These are phyloP conservation scores for Psammodynastes pulverulentus DNA, from an alignment of 2,113 vertebrate species.

Conservation along the genomic window DNA sequence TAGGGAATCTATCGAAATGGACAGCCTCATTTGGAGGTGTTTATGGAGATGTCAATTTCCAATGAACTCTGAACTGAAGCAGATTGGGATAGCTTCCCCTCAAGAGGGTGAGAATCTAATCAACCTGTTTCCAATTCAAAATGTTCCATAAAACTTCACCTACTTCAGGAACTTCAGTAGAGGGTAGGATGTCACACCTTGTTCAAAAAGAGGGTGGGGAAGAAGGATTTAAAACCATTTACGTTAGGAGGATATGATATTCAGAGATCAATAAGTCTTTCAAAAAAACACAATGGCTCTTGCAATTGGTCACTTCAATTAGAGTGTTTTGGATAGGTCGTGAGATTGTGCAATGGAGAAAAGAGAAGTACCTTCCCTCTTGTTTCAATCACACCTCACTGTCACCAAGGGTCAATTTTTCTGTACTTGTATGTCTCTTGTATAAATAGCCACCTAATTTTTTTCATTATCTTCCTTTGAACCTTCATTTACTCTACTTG, in stretches of 20 bases:
- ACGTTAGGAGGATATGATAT: neutral
- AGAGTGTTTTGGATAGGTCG: neutral
- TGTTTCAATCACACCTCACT: neutral
- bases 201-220: neutral
- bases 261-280: neutral
- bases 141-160: neutral
- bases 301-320: neutral
- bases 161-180: neutral
- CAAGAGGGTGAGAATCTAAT: neutral
- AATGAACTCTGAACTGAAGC: neutral
- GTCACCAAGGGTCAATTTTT: neutral
- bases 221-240: neutral
- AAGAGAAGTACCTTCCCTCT: neutral
- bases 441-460: neutral
- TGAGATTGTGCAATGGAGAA: neutral
- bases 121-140: neutral
- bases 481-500: neutral
- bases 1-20: neutral
- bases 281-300: neutral
- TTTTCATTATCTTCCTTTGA: neutral
- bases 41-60: neutral
- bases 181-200: neutral
- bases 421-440: neutral
- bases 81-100: neutral
- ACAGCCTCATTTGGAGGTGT: neutral